A percentile compares a stretch with the other conserved stretches of the same genome.
These are phyloP conservation scores for Hypercompe scribonia DNA, from an alignment of 2,888 invertebrate genomes.

Conservation along the genomic window DNA sequence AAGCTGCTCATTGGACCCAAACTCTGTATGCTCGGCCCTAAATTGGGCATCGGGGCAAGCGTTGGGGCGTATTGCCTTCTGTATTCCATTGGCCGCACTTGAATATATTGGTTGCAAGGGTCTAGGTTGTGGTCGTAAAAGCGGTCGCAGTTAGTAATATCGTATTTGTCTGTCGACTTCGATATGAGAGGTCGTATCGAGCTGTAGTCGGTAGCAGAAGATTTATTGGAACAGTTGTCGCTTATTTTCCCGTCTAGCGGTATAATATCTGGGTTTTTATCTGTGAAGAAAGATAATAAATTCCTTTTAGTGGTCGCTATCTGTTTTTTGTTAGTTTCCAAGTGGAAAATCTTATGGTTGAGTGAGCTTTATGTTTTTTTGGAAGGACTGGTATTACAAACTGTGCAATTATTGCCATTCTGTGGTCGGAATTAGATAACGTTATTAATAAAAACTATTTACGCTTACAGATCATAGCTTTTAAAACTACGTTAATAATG, in stretches of 20 bases:
- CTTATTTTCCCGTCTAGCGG: slow-evolving; percentile 82
- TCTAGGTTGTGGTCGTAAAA: slow-evolving; percentile 77
- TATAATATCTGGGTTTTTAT: slow-evolving; percentile 84
- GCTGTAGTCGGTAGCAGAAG: slow-evolving; percentile 79
- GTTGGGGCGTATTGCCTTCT: slow-evolving; percentile 66
- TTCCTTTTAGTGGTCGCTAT: slow-evolving; percentile 33
- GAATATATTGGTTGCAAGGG: slow-evolving; percentile 76
- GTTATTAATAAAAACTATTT: neutral
- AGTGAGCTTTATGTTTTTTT: slow-evolving; percentile 33
- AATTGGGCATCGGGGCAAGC: slow-evolving; percentile 64
- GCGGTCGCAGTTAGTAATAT: slow-evolving; percentile 71
- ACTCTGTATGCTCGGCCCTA: slow-evolving; percentile 68
- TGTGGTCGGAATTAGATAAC: slow-evolving; percentile 10
- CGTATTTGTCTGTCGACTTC: slow-evolving; percentile 76
- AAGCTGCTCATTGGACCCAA: slow-evolving; percentile 61
- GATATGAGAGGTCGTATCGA: slow-evolving; percentile 78
- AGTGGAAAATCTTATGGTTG: slow-evolving; percentile 33
- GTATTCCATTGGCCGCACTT: slow-evolving; percentile 76
- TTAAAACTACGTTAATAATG: neutral
- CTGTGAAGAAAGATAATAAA: slow-evolving; percentile 60
- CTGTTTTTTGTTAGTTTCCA: slow-evolving; percentile 32
- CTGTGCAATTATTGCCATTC: slow-evolving; percentile 21
- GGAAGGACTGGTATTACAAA: slow-evolving; percentile 16
- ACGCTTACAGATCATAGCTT: neutral
- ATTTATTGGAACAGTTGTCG: slow-evolving; percentile 81